A percentile compares a stretch with the other conserved stretches of the same genome.
These are phyloP conservation scores for Hystrix cristata DNA, from an alignment of 2,113 vertebrate species.

Conservation along the genomic window DNA sequence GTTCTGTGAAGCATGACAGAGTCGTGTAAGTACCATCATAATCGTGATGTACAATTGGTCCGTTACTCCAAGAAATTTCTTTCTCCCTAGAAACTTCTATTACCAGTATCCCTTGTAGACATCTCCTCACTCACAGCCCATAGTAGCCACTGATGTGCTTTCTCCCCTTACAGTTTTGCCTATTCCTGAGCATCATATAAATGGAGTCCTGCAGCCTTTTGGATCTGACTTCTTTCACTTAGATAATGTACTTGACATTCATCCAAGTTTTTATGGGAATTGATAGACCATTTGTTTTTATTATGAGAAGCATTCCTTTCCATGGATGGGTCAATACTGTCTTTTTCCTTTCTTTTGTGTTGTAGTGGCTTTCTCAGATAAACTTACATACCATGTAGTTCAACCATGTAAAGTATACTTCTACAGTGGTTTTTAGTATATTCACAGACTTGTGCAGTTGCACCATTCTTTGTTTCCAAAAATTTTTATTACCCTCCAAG, in stretches of 20 bases:
- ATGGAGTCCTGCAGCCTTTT: neutral
- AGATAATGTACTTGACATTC: neutral
- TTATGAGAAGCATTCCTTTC: neutral
- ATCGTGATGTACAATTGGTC: neutral
- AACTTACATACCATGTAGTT: neutral
- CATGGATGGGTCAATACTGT: neutral
- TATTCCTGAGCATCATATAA: neutral
- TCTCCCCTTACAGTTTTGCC: neutral
- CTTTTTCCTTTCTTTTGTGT: neutral
- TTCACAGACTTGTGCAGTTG: rapidly evolving
- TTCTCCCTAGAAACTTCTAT: neutral
- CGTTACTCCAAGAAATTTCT: neutral
- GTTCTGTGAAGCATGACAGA: neutral
- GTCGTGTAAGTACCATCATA: neutral
- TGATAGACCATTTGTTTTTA: neutral
- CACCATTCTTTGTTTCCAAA: neutral
- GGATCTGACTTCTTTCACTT: neutral
- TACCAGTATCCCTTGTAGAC: too few species aligned
- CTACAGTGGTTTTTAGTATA: neutral
- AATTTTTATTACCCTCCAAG: neutral
- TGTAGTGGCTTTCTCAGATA: neutral
- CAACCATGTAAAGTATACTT: rapidly evolving
- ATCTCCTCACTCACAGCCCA: neutral
- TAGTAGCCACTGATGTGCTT: rapidly evolving
- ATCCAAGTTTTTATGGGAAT: neutral